Evolutionary conservation across 2,113 vertebrate genomes (phyloP).

Genomic region (Leptobrachium ailaonicum): DNA sequence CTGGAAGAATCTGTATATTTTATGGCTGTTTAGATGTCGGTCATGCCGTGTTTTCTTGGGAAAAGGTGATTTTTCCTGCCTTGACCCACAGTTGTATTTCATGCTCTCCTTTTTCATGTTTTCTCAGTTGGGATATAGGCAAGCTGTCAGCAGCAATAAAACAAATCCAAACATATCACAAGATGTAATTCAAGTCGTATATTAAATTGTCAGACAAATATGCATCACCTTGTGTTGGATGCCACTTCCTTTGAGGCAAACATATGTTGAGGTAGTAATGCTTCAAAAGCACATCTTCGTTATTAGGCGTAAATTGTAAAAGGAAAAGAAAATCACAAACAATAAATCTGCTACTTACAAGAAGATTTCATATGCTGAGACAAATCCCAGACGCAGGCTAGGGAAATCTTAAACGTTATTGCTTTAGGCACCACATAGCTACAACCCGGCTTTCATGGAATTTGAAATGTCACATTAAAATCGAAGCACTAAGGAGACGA

Average conservation of each 20-base stretch:
- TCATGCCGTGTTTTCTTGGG: background rate
- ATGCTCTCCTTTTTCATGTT: background rate
- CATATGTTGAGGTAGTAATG: background rate
- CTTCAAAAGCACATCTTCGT: background rate
- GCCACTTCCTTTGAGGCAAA: background rate
- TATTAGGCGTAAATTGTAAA: background rate
- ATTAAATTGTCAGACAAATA: background rate
- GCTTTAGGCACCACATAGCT: background rate
- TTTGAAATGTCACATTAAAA: too few relatives aligned
- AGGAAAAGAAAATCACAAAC: background rate
- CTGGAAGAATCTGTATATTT: background rate
- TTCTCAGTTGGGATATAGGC: background rate
- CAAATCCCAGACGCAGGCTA: background rate
- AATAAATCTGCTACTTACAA: background rate
- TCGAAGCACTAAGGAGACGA: too few relatives aligned
- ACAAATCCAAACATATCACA: background rate
- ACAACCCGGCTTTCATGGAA: too few relatives aligned
- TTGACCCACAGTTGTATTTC: background rate
- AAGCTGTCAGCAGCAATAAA: background rate
- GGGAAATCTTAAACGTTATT: background rate
- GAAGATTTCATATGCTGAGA: background rate
- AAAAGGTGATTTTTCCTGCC: background rate
- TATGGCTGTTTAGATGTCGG: background rate
- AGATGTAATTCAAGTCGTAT: background rate
- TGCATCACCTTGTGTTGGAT: background rate